phyloP scores from a whole-genome alignment of 2,113 vertebrate genomes.

The Dolichotis patagonum region DNA sequence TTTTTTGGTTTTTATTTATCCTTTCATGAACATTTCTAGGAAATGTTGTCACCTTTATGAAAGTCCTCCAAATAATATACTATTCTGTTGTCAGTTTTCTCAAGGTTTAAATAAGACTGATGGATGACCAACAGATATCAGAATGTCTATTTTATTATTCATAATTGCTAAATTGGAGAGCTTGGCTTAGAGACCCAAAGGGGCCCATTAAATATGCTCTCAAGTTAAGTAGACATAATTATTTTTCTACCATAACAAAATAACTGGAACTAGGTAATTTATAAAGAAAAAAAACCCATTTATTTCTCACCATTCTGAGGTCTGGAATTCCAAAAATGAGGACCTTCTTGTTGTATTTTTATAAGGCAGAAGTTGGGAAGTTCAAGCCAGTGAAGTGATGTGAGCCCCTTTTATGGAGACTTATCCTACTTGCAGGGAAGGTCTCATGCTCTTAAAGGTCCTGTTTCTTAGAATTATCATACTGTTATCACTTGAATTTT shows the following conservation, averaged over 20 bases:
- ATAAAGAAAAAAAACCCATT: background rate
- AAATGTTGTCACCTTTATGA: background rate
- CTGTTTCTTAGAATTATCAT: background rate
- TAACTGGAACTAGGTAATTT: background rate
- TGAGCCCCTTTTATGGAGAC: background rate
- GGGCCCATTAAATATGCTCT: background rate
- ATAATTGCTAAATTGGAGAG: background rate
- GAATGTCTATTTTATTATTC: conserved; percentile 28
- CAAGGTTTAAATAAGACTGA: background rate
- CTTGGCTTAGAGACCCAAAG: background rate
- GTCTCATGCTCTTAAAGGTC: background rate
- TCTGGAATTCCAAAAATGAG: background rate
- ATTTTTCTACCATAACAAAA: background rate
- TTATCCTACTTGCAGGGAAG: background rate
- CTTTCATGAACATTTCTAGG: background rate
- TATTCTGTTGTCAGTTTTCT: conserved; percentile 20
- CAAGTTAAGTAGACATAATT: background rate
- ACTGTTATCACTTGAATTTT: background rate
- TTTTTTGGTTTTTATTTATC: background rate
- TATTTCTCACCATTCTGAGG: background rate
- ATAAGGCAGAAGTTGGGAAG: background rate
- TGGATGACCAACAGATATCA: background rate
- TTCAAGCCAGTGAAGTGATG: background rate
- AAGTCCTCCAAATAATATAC: background rate
- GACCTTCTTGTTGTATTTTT: background rate